Base-by-base conservation (phyloP, 2,888 invertebrate genomes). In the Brachynemurus nebulosus region DNA sequence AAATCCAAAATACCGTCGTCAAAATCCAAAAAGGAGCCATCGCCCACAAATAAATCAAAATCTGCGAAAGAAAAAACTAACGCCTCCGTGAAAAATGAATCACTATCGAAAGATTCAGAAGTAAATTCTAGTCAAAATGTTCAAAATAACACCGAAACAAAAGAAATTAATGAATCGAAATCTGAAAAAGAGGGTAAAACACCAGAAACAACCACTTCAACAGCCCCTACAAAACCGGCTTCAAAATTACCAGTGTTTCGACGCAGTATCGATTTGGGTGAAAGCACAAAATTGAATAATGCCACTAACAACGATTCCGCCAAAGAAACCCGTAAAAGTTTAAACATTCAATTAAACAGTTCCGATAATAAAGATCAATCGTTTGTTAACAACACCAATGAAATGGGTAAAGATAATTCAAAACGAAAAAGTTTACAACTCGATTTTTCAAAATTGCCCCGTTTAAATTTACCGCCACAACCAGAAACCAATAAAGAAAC, bases 361-460 rank as follows among this genome's bases (percentile, higher is more conserved):
- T 4, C 7, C 9, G 37, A 19, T 11, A 6, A 37, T 18, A n/a
- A n/a, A n/a, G n/a, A n/a, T n/a, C n/a, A n/a, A n/a, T 2, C 37
- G 5, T 20, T 5, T 20, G 20, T 20, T 37, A 19, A 18, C 11
- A 51, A 20, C 50, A 53, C 25, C 54, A 53, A 40, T 55, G 57
- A 44, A 61, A 59, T 45, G 63, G 64, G 37, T 21, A 18, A 18
- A 17, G 37, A 37, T 9, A 37, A 37, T 30, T n/a, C 40, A 30
- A 65, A 68, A 47, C 61, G 66, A 16, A 67, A 64, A 50, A 72
- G 72, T 53, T 66, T 80, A 52, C 74, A 74, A 62, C 64, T 80
- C 57, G 80, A 80, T 59, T 70, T 80, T 57, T 70, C 70, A 52
- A 70, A 70, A 57, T 62, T 72, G 59, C 70, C 37, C 12, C 18